These are phyloP conservation scores for Spondyliosoma cantharus DNA, from an alignment of 2,797 vertebrate species.

Conservation along the genomic window DNA sequence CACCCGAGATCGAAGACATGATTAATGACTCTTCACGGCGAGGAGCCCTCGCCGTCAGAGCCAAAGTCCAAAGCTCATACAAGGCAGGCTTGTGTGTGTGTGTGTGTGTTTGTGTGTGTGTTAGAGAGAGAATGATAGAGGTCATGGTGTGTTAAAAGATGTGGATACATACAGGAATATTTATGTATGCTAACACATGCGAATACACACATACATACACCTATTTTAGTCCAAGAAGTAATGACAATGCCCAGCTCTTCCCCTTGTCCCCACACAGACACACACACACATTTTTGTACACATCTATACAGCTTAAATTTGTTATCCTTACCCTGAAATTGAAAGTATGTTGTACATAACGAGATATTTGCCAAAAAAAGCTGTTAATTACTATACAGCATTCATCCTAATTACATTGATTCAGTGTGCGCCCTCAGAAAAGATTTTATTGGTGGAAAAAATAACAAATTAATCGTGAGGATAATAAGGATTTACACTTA, in stretches of 20 bases:
- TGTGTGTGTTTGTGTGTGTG: conserved; percentile 31
- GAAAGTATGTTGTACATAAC: conserved; percentile 16
- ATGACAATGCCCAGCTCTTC: conserved; percentile 9
- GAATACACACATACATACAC: conserved; percentile 14
- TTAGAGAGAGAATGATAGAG: conserved; percentile 37
- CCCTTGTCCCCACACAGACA: not conserved
- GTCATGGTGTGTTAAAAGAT: conserved; percentile 44
- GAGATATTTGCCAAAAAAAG: conserved; percentile 22
- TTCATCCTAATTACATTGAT: conserved; percentile 37
- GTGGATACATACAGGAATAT: conserved; percentile 45
- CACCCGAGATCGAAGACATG: conserved; percentile 79
- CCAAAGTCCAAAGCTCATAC: conserved; percentile 64
- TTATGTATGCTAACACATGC: conserved; percentile 47
- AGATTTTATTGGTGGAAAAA: conserved; percentile 18
- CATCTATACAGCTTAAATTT: conserved; percentile 16
- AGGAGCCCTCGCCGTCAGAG: conserved; percentile 75
- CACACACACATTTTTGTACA: conserved; percentile 4
- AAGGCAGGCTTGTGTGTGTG: conserved; percentile 51
- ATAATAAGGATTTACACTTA: conserved; percentile 51
- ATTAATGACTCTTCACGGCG: conserved; percentile 80
- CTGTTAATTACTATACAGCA: conserved; percentile 15
- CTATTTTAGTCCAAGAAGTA: conserved; percentile 19
- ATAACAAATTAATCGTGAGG: conserved; percentile 37
- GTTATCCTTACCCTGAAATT: conserved; percentile 24
- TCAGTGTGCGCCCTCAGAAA: conserved; percentile 18